Evolutionary conservation across 2,113 vertebrate species (phyloP), one percentile per base, ranked within the genome.

Genomic region (Nothobranchius kuhntae): DNA sequence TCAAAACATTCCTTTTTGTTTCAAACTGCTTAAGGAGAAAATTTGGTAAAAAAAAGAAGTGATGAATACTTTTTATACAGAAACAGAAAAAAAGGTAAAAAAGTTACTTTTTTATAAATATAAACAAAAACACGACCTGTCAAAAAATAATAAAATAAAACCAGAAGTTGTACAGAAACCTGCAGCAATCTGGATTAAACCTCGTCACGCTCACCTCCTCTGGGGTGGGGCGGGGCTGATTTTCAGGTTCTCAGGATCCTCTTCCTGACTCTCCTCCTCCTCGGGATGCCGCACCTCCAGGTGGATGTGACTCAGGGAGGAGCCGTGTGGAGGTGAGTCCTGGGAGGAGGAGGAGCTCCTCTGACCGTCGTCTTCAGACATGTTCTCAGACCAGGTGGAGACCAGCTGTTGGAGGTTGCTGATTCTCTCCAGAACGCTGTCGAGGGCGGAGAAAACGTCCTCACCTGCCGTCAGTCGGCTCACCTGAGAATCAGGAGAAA

Each of bases 391-490:
- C 95, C 94, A 95, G 24, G 92, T 85, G 75, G 90, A 86, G 21
- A 95, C 94, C 57, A 94, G 55, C 36, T 94, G 92, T 15, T 93
- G 94, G 30, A 96, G 92, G 12, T 92, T 77, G 0, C 85, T 92
- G 81, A 95, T 93, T 52, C 94, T 90, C 65, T 95, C 93, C 90
- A 95, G 85, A 15, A 95, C 86, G 2, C 69, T 85, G 84, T 96
- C 95, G 64, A 95, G 83, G 21, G 95, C 95, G 1, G 93, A 92
- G 61, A 95, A 95, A 9, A 96, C 92, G 0, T 95, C 93, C 0
- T 94, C 92, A 0, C 90, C 91, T 4, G 60, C 75, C 68, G 81
- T 11, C 26, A 79, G 67, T 0, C 14, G 61, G 45, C 62, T 71
- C 61, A 78, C 71, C 86, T 90, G 75, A 56, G 61, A 17, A 9